Conservation (phyloP, 2,113 vertebrate genomes). For the Grus americana region DNA sequence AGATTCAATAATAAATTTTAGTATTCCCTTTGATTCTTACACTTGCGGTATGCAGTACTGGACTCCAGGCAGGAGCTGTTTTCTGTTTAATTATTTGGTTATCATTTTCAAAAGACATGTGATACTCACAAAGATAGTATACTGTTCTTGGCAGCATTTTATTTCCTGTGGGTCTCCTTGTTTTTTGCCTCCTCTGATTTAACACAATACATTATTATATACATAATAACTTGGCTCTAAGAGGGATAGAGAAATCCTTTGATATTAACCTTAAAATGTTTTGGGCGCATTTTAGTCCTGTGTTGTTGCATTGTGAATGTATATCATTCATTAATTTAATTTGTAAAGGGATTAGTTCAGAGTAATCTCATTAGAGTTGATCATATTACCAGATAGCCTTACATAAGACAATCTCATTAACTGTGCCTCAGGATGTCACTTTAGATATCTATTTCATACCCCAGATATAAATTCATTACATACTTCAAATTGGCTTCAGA, state of each 20-base stretch:
- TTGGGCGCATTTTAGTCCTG: neutral
- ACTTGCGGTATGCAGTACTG: neutral
- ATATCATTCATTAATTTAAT: conserved; percentile 68
- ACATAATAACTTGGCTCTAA: neutral
- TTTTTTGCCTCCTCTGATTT: neutral
- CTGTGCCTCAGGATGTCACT: conserved; percentile 54
- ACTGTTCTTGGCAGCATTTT: neutral
- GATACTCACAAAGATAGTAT: neutral
- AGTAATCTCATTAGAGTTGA: conserved; percentile 65
- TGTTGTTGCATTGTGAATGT: conserved; percentile 25
- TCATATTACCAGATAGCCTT: conserved; percentile 62
- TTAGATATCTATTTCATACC: conserved; percentile 59
- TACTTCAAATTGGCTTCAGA: conserved; percentile 4
- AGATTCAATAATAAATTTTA: neutral
- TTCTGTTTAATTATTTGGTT: neutral
- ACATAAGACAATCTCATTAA: conserved; percentile 72
- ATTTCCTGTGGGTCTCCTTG: neutral
- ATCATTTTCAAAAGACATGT: neutral
- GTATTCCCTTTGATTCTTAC: neutral
- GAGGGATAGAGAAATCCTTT: neutral
- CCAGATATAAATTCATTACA: conserved; percentile 53
- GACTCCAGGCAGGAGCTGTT: neutral
- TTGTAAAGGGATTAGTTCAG: conserved; percentile 62
- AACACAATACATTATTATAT: neutral
- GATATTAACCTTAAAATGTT: neutral